A percentile compares a stretch with the other conserved stretches of the same genome.
Conservation (phyloP, 1,140 invertebrate genomes). For the Scaptomyza montana region DNA sequence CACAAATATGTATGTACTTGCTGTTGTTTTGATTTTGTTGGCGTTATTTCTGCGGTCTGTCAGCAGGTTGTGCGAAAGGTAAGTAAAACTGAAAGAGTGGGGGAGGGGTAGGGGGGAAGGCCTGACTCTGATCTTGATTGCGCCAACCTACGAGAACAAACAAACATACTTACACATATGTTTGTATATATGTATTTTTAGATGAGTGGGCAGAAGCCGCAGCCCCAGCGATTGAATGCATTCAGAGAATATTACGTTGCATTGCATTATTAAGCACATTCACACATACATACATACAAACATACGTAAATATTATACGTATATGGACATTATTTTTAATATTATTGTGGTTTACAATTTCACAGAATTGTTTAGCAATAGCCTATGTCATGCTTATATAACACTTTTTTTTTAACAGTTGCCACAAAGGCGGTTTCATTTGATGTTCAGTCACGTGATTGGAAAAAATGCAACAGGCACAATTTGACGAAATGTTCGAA, state of each 20-base stretch:
- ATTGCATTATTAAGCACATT: slow-evolving; percentile 2
- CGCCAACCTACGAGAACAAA: slow-evolving; percentile 3
- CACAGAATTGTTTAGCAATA: slow-evolving; percentile 59
- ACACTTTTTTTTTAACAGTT: neutral
- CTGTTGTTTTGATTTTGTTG: slow-evolving; percentile 15
- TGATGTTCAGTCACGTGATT: slow-evolving; percentile 32
- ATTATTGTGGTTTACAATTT: slow-evolving; percentile 58
- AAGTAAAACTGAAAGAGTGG: neutral
- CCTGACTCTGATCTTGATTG: slow-evolving; percentile 55
- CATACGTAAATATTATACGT: slow-evolving; percentile 3
- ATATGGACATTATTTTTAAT: neutral
- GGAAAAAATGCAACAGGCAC: neutral
- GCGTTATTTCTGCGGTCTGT: slow-evolving; percentile 25
- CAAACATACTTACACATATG: neutral
- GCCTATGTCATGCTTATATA: slow-evolving; percentile 37
- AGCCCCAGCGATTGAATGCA: slow-evolving; percentile 24
- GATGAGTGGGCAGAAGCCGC: slow-evolving; percentile 43
- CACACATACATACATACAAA: neutral
- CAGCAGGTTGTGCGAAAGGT: neutral
- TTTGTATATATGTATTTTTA: neutral
- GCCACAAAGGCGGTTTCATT: neutral
- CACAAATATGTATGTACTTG: slow-evolving; percentile 5
- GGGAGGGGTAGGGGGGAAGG: slow-evolving; percentile 2
- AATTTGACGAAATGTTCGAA: neutral
- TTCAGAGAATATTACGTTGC: slow-evolving; percentile 31